Evolutionary conservation across 2,797 vertebrate species (phyloP), one percentile per base, ranked within the genome.

Genomic region (Gadopsis marmoratus): DNA sequence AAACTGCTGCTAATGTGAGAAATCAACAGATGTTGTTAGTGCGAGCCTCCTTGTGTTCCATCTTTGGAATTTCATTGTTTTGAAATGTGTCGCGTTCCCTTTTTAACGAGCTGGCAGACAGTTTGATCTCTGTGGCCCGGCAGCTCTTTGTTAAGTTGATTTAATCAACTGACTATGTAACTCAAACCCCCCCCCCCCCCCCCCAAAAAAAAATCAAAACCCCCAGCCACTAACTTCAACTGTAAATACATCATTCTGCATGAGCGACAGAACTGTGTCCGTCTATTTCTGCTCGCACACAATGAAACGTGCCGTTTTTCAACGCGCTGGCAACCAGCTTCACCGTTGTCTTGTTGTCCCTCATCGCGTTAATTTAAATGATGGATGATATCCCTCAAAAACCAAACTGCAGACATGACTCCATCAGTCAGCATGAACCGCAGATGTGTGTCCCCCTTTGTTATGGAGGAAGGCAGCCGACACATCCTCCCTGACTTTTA

Each of bases 331-430:
- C 55, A 54, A 29, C 48, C 43, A 37, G 58, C 26, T 21, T 74
- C 59, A 35, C 23, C 45, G 3, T 33, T 13, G 71, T 56, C 61
- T 62, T 21, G 37, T 75, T 78, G 23, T 26, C 23, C 16, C 50
- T 51, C 31, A 23, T 77, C 74, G 74, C 74, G 6, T 78, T 77
- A 2, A 76, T 80, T 79, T 64, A 71, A 81, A 63, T 79, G 65
- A 80, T 77, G 55, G 65, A 74, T 67, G 39, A 71, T 59, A 63
- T 41, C 39, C 16, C 16, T 71, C 45, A 35, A 48, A 69, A 79
- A 76, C 63, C 53, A 64, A 65, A 69, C 33, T 21, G 50, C 33
- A 69, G 37, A 60, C 66, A 47, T 19, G 10, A 48, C 9, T 37
- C 26, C 50, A 73, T 80, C 73, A 54, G 33, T 73, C 68, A 75